Evolutionary conservation across 2,888 invertebrate genomes (phyloP).

Genomic region (Meteorus colon): DNA sequence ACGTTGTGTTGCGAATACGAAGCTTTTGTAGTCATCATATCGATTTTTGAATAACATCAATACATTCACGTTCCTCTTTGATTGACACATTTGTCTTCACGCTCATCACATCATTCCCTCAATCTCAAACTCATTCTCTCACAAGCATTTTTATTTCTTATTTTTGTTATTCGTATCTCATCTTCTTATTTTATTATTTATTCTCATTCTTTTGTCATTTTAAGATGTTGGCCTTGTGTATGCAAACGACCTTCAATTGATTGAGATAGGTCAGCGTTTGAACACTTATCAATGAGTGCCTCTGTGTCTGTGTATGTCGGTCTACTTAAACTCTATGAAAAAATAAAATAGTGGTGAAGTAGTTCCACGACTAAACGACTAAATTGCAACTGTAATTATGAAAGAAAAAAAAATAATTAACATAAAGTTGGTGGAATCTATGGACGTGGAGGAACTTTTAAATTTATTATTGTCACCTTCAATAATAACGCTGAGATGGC

Average conservation of each 20-base stretch:
- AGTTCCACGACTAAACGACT: constrained; percentile 25
- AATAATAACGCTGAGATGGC: no score
- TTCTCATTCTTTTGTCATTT: neutral
- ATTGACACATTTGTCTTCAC: neutral
- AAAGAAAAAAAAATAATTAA: no score
- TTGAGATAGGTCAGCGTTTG: constrained; percentile 46
- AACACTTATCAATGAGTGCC: constrained; percentile 14
- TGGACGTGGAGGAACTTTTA: no score
- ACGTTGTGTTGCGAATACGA: neutral
- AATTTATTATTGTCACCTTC: no score
- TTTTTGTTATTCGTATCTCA: neutral
- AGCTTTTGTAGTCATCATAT: neutral
- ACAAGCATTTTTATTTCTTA: neutral
- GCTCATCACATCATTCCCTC: neutral
- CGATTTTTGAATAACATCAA: constrained; percentile 1
- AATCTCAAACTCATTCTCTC: neutral
- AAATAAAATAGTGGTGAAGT: constrained; percentile 40
- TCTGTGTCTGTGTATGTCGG: neutral
- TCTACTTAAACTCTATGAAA: constrained; percentile 22
- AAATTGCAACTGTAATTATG: neutral
- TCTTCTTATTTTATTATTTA: neutral
- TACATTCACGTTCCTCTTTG: neutral
- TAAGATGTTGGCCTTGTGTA: constrained; percentile 21
- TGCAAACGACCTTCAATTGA: constrained; percentile 36
- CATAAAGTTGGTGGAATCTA: no score